Conservation (phyloP, 2,888 invertebrate species). For the Troilus luridus region DNA sequence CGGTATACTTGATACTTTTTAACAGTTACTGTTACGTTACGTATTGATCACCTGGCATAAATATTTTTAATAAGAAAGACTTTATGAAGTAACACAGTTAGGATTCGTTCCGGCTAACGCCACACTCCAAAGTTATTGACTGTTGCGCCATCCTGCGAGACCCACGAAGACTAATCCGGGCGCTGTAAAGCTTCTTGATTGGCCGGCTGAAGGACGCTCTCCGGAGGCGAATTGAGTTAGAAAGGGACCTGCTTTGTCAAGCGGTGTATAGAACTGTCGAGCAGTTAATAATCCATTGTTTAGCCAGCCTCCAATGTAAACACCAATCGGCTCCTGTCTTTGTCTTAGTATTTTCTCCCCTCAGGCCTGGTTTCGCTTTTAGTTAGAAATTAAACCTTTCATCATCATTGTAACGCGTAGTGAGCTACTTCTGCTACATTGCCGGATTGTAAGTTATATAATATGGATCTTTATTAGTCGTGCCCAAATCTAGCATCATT, state of each 20-base stretch:
- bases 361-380: constrained; percentile 10
- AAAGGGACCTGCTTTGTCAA: constrained; percentile 46
- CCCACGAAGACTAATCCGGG: constrained; percentile 7
- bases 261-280: constrained; percentile 22
- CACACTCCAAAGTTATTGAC: not conserved
- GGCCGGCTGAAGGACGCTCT: constrained; percentile 22
- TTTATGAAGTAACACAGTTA: not conserved
- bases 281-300: constrained; percentile 52
- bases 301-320: constrained; percentile 23
- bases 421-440: not conserved
- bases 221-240: constrained; percentile 21
- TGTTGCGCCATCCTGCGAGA: not conserved
- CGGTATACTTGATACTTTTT: too few species aligned
- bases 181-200: constrained; percentile 18
- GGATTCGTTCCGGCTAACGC: not conserved
- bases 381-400: constrained; percentile 22
- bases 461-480: too few species aligned
- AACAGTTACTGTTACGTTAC: too few species aligned
- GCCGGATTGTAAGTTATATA: too few species aligned
- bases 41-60: too few species aligned
- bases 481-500: too few species aligned
- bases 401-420: not conserved
- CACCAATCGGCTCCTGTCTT: not conserved
- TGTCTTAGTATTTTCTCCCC: constrained; percentile 42
- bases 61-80: not conserved